Base-by-base conservation (phyloP, 2,113 vertebrate genomes). In the Acrocephalus kingi region DNA sequence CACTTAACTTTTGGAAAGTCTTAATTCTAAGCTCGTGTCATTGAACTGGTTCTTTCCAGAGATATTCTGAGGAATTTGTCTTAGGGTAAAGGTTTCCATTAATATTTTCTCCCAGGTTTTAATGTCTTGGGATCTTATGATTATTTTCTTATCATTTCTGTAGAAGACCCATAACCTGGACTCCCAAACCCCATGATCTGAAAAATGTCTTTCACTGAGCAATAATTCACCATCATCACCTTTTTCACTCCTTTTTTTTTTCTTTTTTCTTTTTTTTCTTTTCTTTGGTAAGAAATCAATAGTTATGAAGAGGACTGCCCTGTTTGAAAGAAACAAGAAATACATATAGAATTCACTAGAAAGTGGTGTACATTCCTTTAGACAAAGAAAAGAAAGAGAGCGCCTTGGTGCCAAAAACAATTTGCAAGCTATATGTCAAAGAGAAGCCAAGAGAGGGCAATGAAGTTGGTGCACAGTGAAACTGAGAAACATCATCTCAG, bases 1-100 rank as follows among this genome's bases (percentile, higher is more conserved):
- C 37, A 75, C 66, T 87, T 77, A 85, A 71, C 13, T 93, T 83
- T 91, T 15, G 20, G 78, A 75, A 91, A 88, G 56, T 33, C 39
- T 80, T 59, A 45, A 71, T 83, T 88, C 30, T 61, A 87, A 56
- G 10, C 19, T 67, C 91, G 22, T 46, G 16, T 72, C 59, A 84
- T 51, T 80, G 59, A 89, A 77, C 52, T 67, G 28, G 17, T 46
- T 90, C 11, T 91, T 93, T 85, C 67, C 55, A 55, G 13, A 67
- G 7, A 55, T 67, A 61, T 55, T 79, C 43, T 79, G 24, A 51
- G 39, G 39, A 79, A 63, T 85, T 89, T 81, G 6, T 68, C 31
- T 72, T 61, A 71, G 48, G 8, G 31, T 83, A 79, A 92, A 74
- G 2, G 41, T 52, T 90, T 96, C 10, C 45, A 19, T 69, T 16